phyloP scores from a whole-genome alignment of 2,113 vertebrate species.

The Amblyornis subalaris region DNA sequence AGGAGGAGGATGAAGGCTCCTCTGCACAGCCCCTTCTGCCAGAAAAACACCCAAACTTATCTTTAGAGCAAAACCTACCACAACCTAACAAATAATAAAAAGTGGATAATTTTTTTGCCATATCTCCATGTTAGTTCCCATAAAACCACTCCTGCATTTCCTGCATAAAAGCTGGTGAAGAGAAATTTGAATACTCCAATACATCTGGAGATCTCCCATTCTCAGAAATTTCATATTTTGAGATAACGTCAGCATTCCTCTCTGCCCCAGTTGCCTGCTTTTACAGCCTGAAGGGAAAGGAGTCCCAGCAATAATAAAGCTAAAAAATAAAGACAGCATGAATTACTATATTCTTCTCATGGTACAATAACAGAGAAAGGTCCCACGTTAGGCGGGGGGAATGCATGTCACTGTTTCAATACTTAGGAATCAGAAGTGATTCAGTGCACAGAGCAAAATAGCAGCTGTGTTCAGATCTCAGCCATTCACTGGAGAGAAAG shows the following conservation, averaged over 20 bases:
- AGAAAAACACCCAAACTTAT: background rate
- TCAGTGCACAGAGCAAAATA: conserved; percentile 58
- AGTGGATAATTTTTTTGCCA: background rate
- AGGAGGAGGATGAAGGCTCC: background rate
- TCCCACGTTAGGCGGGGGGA: conserved; percentile 15
- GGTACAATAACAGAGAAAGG: conserved; percentile 49
- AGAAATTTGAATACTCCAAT: background rate
- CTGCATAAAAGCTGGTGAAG: background rate
- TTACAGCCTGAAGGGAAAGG: conserved; percentile 9
- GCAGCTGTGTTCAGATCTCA: conserved; percentile 63
- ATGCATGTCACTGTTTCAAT: conserved; percentile 48
- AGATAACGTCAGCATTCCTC: background rate
- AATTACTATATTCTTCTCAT: conserved; percentile 59
- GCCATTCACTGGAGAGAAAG: conserved; percentile 48
- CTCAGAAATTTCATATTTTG: conserved; percentile 5
- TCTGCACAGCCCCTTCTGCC: background rate
- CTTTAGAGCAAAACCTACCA: background rate
- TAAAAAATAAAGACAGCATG: conserved; percentile 6
- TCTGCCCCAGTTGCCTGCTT: background rate
- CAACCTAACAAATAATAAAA: background rate
- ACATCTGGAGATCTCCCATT: background rate
- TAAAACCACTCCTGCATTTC: background rate
- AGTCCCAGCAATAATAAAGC: background rate
- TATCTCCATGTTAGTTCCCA: background rate
- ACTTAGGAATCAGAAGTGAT: conserved; percentile 56